Conservation (phyloP, 2,888 invertebrate genomes). For the Troglohyphantes excavatus region DNA sequence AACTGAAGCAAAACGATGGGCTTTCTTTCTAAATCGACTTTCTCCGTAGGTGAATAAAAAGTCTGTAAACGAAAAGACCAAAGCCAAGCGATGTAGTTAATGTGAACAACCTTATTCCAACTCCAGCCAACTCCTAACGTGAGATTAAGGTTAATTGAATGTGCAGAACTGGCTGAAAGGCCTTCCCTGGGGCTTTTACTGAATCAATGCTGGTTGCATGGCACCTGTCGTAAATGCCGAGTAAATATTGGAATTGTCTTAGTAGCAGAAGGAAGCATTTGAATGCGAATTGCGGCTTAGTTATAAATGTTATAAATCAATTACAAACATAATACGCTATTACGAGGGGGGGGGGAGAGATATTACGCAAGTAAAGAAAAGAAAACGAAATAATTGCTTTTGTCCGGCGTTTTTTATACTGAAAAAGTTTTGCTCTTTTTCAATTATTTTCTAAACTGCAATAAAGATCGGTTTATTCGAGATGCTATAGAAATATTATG, state of each 20-base stretch:
- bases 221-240: slow-evolving; percentile 44
- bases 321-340: neutral
- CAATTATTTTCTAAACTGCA: too few relatives aligned
- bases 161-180: slow-evolving; percentile 60
- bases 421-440: too few relatives aligned
- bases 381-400: too few relatives aligned
- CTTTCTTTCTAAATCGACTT: slow-evolving; percentile 58
- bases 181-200: slow-evolving; percentile 42
- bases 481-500: too few relatives aligned
- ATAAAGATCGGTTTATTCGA: too few relatives aligned
- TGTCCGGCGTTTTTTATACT: too few relatives aligned
- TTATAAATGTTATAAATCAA: neutral
- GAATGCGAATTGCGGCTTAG: slow-evolving; percentile 9
- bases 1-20: slow-evolving; percentile 21
- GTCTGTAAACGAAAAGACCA: slow-evolving; percentile 59
- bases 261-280: neutral
- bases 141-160: slow-evolving; percentile 71
- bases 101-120: slow-evolving; percentile 67
- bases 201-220: slow-evolving; percentile 40
- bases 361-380: too few relatives aligned
- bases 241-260: slow-evolving; percentile 55
- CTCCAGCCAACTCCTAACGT: slow-evolving; percentile 47
- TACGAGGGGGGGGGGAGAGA: too few relatives aligned
- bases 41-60: slow-evolving; percentile 64
- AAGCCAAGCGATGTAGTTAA: slow-evolving; percentile 63